Base-by-base conservation (phyloP, 2,113 vertebrate genomes). In the Rhizomys pruinosus region DNA sequence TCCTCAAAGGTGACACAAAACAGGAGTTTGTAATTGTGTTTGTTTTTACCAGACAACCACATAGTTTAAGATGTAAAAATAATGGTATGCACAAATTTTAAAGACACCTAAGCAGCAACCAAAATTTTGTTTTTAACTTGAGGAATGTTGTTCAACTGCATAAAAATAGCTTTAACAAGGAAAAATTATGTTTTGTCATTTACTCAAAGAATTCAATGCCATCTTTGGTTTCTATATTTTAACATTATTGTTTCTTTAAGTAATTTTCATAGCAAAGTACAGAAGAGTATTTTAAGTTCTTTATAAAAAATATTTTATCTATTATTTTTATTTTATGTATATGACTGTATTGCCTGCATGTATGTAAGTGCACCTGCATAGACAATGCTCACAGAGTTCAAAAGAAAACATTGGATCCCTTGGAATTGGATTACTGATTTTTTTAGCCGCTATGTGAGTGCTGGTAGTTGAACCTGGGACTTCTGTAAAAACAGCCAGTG, bases 91-190 rank as follows among this genome's bases (percentile, higher is more conserved):
- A 47, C 61, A 68, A 72, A 90, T 42, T 82, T 91, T 72, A 84
- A 44, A 57, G 25, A 89, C 69, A 61, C n/a, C 55, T 81, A 68
- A 86, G 44, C 79, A 80, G 52, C n/a, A 80, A 92, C 44, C 22
- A 80, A 76, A 55, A 61, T 81, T 68, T 88, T 63, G 78, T 79
- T 89, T 88, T 61, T n/a, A 34, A 91, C 20, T 69, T 86, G 66
- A 52, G n/a, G 20, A 57, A 91, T 77, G 11, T 63, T 29, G 16
- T 64, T n/a, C n/a, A 25, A 13, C 22, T 27, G 25, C 15, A n/a
- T 69, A 42, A 89, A 92, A 86, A 66, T 37, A 72, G 42, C 25
- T 94, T 86, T 73, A 57, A 15, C n/a, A 89, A 69, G 72, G 57
- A 59, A 63, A 90, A 89, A 16, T 89, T 79, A n/a, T 23, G 15